These are phyloP conservation scores for Drosophila parabipectinata DNA, from an alignment of 1,140 invertebrate genomes.

Conservation along the genomic window DNA sequence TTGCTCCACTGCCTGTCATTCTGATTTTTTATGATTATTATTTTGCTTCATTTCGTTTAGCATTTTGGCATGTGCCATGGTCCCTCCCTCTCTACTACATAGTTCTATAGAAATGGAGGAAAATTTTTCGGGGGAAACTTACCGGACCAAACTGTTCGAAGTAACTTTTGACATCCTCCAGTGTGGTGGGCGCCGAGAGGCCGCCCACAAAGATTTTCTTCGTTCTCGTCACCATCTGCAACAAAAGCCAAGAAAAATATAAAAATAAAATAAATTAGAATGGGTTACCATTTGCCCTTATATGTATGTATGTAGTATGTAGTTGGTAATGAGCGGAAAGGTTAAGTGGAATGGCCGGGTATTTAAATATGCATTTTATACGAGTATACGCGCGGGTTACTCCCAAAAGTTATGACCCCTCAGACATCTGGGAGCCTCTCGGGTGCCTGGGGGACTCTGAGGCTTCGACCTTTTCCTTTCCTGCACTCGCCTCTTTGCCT, in stretches of 20 bases:
- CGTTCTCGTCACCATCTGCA: slow-evolving; percentile 99
- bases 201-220: slow-evolving; percentile 99
- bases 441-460: slow-evolving; percentile 3
- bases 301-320: not conserved
- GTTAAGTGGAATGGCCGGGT: slow-evolving; percentile 56
- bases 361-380: slow-evolving; percentile 78
- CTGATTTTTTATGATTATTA: slow-evolving; percentile 71
- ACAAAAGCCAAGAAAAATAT: slow-evolving; percentile 9
- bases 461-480: slow-evolving; percentile 10
- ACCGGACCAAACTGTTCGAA: slow-evolving; percentile 99
- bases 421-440: slow-evolving; percentile 52
- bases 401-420: slow-evolving; percentile 64
- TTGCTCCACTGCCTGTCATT: slow-evolving; percentile 73
- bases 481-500: not conserved
- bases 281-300: not conserved
- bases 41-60: slow-evolving; percentile 59
- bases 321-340: slow-evolving; percentile 48
- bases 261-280: slow-evolving; percentile 5
- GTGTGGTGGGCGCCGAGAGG: slow-evolving; percentile 98
- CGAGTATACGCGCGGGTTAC: slow-evolving; percentile 7
- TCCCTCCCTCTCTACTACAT: not conserved
- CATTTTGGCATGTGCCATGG: slow-evolving; percentile 45
- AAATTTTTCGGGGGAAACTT: slow-evolving; percentile 89
- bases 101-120: not conserved
- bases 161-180: slow-evolving; percentile 99